Percentiles rank a stretch among this genome's conserved stretches.
Evolutionary conservation across 2,888 invertebrate species (phyloP).

Genomic region (Agrochola circellaris): DNA sequence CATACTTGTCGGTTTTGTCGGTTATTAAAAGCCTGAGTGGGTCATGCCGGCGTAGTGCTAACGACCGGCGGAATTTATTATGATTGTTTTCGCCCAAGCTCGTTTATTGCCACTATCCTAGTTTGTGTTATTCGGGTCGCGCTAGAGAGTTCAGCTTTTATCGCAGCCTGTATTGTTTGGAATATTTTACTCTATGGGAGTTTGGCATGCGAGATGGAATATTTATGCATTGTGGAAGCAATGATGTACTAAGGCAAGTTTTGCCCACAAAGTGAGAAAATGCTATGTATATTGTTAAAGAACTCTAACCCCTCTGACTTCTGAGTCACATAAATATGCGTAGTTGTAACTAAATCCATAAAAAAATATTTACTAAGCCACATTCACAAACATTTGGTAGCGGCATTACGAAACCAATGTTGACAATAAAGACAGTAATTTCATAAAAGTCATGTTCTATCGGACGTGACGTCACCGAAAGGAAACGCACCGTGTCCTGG

Average conservation of each 20-base stretch:
- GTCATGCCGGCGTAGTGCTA: conserved; percentile 52
- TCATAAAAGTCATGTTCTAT: conserved; percentile 64
- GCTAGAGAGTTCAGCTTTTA: conserved; percentile 47
- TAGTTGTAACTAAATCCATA: not conserved
- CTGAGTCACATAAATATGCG: not conserved
- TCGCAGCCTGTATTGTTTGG: conserved; percentile 39
- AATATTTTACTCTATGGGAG: conserved; percentile 20
- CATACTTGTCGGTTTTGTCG: conserved; percentile 39
- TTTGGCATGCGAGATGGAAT: conserved; percentile 15
- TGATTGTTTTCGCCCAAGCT: conserved; percentile 67
- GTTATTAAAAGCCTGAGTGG: conserved; percentile 60
- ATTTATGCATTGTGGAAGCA: not conserved
- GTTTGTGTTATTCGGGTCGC: conserved; percentile 57
- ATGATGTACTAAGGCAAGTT: not conserved
- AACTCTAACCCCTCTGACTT: not conserved
- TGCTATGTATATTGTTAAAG: not conserved
- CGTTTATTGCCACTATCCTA: conserved; percentile 57
- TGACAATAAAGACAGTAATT: conserved; percentile 57
- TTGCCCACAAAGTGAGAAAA: not conserved
- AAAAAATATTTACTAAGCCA: conserved; percentile 19
- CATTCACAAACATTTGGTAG: conserved; percentile 47
- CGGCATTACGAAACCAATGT: conserved; percentile 37
- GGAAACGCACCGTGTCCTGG: conserved; percentile 85
- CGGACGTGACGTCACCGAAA: conserved; percentile 85
- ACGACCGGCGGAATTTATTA: conserved; percentile 62